Evolutionary conservation across 2,113 vertebrate genomes (phyloP), one percentile per base, ranked within the genome.

Genomic region (Burhinus oedicnemus): DNA sequence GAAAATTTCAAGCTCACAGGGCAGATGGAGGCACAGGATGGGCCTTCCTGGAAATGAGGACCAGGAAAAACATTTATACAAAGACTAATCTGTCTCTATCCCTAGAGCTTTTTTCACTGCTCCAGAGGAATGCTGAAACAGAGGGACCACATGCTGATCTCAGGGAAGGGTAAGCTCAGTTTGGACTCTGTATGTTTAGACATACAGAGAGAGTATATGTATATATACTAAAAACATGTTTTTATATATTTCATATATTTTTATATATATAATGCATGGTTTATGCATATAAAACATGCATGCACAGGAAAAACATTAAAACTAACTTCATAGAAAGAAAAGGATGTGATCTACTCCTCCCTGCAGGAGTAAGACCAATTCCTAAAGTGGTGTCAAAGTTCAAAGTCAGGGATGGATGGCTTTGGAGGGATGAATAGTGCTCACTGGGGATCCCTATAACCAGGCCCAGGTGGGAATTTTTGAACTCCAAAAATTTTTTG

Each of bases 1-100:
- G 87, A 90, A 89, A 74, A 82, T 83, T 82, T 87, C 58, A 78
- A 74, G 29, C 47, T 87, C n/a, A 61, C 26, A 72, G 62, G 81
- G 89, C 74, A 95, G 92, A 81, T 74, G 82, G 81, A 93, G 57
- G 66, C 64, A 78, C 49, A 85, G 87, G 29, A 93, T 92, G 70
- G 45, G 61, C 42, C 55, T 71, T 89, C 54, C 86, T 94, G 71
- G 85, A 92, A 89, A 72, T 60, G 15, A 91, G 64, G 80, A 78
- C 55, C 51, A 78, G 78, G 69, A 57, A 79, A 77, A 97, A 72
- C 23, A 45, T 82, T 93, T 38, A 47, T 32, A 75, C 36, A 84
- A 83, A 81, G 25, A 42, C 30, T 75, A 90, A 76, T 77, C 38
- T 66, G 30, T 76, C 71, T 75, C 36, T 78, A 51, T 57, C 49